Percentiles rank a stretch among this genome's conserved stretches.
phyloP scores from a whole-genome alignment of 2,113 vertebrate genomes.

The Lates calcarifer region DNA sequence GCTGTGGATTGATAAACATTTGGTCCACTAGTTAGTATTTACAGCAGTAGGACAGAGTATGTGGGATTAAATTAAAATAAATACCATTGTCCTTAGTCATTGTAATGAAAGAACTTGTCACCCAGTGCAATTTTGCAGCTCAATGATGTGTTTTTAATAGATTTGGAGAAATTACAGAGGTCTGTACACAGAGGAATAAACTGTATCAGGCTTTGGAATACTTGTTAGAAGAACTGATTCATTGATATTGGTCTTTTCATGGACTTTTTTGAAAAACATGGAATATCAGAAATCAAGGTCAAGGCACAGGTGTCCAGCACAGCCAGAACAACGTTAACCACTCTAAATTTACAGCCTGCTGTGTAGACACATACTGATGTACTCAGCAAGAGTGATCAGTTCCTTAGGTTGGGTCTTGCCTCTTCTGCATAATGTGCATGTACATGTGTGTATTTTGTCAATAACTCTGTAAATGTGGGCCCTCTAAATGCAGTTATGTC shows the following conservation, averaged over 20 bases:
- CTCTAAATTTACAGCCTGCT: background rate
- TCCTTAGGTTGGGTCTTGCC: background rate
- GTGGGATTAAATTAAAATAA: background rate
- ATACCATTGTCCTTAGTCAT: background rate
- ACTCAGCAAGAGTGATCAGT: background rate
- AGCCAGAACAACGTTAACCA: background rate
- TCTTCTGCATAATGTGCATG: background rate
- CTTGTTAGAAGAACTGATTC: no score
- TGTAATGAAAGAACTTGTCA: background rate
- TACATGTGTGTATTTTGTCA: background rate
- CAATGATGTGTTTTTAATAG: background rate
- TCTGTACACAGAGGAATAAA: background rate
- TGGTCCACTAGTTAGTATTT: background rate
- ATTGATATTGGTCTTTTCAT: background rate
- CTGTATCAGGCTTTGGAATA: background rate
- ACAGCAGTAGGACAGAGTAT: background rate
- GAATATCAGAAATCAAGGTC: background rate
- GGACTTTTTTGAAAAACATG: background rate
- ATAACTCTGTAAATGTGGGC: background rate
- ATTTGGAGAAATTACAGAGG: background rate
- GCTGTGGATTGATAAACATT: no score
- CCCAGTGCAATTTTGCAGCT: background rate
- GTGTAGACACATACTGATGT: background rate
- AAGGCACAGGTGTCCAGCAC: background rate
- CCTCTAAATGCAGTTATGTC: background rate